These are phyloP conservation scores for Neoarius graeffei DNA, from an alignment of 2,113 vertebrate genomes.

Conservation along the genomic window DNA sequence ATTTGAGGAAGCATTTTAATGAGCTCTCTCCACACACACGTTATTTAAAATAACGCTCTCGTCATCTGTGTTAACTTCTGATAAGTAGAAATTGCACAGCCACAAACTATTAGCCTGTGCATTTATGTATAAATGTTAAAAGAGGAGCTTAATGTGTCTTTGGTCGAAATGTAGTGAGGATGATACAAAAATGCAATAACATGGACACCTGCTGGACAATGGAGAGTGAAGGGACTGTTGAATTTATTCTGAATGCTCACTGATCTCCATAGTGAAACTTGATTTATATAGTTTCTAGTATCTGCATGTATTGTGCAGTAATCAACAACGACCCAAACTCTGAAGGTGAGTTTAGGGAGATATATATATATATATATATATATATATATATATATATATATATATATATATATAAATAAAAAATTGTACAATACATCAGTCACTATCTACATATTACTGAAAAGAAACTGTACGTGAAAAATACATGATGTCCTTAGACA, in stretches of 20 bases:
- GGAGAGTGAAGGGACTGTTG: too few species aligned
- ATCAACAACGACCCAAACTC: too few species aligned
- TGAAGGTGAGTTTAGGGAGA: too few species aligned
- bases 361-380: too few species aligned
- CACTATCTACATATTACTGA: not conserved
- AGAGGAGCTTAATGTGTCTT: not conserved
- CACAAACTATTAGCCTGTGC: not conserved
- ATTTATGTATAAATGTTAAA: not conserved
- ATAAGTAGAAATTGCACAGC: not conserved
- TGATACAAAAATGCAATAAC: not conserved
- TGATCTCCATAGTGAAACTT: too few species aligned
- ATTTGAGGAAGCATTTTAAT: not conserved
- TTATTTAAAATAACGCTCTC: not conserved
- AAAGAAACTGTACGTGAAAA: not conserved
- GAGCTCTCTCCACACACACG: not conserved
- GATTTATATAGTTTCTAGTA: too few species aligned
- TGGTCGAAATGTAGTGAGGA: not conserved
- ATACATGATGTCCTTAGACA: not conserved
- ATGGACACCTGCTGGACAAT: constrained; percentile 40
- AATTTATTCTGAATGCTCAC: too few species aligned
- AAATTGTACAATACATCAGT: not conserved
- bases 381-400: too few species aligned
- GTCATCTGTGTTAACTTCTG: not conserved
- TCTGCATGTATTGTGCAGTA: not conserved
- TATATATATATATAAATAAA: too few species aligned